These are phyloP conservation scores for Pelobates cultripes DNA, from an alignment of 2,797 vertebrate genomes.

Conservation along the genomic window DNA sequence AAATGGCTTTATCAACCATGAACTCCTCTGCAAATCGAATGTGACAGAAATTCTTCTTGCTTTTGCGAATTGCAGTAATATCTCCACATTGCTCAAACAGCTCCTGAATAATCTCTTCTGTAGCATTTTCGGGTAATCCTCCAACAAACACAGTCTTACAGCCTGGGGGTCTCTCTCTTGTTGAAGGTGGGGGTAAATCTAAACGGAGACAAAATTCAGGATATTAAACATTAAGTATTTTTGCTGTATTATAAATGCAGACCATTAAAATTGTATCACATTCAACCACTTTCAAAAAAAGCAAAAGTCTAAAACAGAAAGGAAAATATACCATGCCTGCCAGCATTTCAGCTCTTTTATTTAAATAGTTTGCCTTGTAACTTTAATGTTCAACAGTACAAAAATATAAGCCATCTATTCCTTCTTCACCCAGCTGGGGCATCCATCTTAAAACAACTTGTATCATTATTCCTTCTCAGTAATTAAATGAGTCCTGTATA, in stretches of 20 bases:
- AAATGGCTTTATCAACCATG: slow-evolving; percentile 91
- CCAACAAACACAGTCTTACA: slow-evolving; percentile 90
- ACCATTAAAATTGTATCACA: slow-evolving; percentile 41
- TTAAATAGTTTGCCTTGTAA: neutral
- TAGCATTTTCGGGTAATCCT: slow-evolving; percentile 86
- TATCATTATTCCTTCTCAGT: no score
- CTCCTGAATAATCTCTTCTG: slow-evolving; percentile 86
- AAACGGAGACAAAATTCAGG: slow-evolving; percentile 62
- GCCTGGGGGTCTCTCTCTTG: slow-evolving; percentile 85
- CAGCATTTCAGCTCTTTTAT: neutral
- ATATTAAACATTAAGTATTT: slow-evolving; percentile 53
- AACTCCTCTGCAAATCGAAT: slow-evolving; percentile 87
- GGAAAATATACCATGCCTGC: slow-evolving; percentile 11
- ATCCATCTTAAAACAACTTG: no score
- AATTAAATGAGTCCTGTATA: no score
- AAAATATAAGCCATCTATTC: neutral
- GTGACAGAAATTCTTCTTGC: slow-evolving; percentile 93
- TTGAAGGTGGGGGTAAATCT: slow-evolving; percentile 88
- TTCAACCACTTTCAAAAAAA: slow-evolving; percentile 35
- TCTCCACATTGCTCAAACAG: slow-evolving; percentile 88
- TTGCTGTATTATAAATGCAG: slow-evolving; percentile 55
- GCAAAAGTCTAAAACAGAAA: slow-evolving; percentile 14
- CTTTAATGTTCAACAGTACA: neutral
- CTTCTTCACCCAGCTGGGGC: neutral
- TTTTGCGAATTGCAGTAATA: slow-evolving; percentile 86